A percentile compares a stretch with the other conserved stretches of the same genome.
Evolutionary conservation across 2,113 vertebrate species (phyloP).

Genomic region (Oncorhynchus masou): DNA sequence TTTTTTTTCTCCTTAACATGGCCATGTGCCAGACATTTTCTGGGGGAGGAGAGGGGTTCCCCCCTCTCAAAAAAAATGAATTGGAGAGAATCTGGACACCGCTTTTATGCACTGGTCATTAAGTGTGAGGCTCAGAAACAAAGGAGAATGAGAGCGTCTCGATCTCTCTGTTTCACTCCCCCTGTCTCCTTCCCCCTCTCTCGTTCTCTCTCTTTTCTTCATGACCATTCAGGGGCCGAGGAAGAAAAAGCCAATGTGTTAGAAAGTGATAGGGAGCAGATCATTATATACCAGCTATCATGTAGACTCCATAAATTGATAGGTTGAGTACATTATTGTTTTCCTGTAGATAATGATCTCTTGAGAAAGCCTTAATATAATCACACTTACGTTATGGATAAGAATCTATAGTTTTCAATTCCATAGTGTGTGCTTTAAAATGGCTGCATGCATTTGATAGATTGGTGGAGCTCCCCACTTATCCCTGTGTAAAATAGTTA

Average conservation of each 20-base stretch:
- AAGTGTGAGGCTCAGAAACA: constrained; percentile 60
- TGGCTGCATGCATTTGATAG: constrained; percentile 49
- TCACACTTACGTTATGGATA: no score
- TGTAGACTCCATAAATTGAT: not conserved
- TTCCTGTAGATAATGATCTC: no score
- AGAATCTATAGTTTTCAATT: constrained; percentile 31
- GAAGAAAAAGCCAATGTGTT: not conserved
- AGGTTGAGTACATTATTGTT: not conserved
- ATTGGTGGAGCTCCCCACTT: constrained; percentile 35
- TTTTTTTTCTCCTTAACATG: constrained; percentile 71
- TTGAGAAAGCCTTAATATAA: no score
- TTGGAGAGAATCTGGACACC: constrained; percentile 89
- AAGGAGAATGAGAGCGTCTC: constrained; percentile 39
- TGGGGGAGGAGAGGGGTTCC: constrained; percentile 36
- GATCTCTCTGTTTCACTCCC: constrained; percentile 33
- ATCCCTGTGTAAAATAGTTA: constrained; percentile 40
- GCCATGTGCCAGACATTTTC: constrained; percentile 97
- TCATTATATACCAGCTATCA: not conserved
- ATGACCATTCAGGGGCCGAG: not conserved
- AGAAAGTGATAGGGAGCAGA: not conserved
- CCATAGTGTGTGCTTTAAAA: constrained; percentile 33
- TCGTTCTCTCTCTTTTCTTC: constrained; percentile 20
- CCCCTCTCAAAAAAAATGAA: constrained; percentile 76
- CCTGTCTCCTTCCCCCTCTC: constrained; percentile 20
- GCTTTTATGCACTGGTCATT: constrained; percentile 66